Base-by-base conservation (phyloP, 2,113 vertebrate genomes). In the Phycodurus eques region DNA sequence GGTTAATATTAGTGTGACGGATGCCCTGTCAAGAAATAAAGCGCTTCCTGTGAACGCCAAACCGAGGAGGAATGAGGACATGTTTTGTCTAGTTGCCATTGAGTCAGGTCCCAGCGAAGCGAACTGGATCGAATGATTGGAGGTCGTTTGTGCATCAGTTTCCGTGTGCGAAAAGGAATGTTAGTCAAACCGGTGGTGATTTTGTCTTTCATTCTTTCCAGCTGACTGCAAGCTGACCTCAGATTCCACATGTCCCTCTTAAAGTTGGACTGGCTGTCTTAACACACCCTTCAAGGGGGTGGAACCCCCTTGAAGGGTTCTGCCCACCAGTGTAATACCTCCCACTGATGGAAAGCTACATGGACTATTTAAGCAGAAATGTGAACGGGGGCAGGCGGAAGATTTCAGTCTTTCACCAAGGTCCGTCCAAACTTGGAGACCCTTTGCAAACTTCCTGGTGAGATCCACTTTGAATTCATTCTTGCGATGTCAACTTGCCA, bases 171-270 rank as follows among this genome's bases (percentile, higher is more conserved):
- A 27, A 64, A 63, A 27, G 15, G 61, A 20, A 63, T 42, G 33
- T 56, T 22, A 0, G 54, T 22, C 54, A 56, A 11, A 27, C 57
- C 1, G 31, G 4, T 20, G 39, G n/a, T 14, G 42, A 44, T 44
- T 39, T 9, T 17, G 20, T 13, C 42, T 44, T 47, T 66, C 20
- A 7, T 66, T 22, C 5, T 5, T 61, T 11, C n/a, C 67, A 42
- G 44, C 9, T 22, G 63, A 66, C 9, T 39, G n/a, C 31, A 42
- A 53, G 19, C 70, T 80, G 76, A 80, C 73, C 88, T 71, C 59
- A 87, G 78, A 89, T 90, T 92, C 89, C 89, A 83, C 88, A 90
- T 83, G 77, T 78, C 76, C 84, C 31, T 88, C 70, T 49, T 61
- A 88, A 81, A 31, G 22, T 70, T 77, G 51, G 82, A 73, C 73